Base-by-base conservation (phyloP, 2,113 vertebrate species). In the Orientallactaga bullata region DNA sequence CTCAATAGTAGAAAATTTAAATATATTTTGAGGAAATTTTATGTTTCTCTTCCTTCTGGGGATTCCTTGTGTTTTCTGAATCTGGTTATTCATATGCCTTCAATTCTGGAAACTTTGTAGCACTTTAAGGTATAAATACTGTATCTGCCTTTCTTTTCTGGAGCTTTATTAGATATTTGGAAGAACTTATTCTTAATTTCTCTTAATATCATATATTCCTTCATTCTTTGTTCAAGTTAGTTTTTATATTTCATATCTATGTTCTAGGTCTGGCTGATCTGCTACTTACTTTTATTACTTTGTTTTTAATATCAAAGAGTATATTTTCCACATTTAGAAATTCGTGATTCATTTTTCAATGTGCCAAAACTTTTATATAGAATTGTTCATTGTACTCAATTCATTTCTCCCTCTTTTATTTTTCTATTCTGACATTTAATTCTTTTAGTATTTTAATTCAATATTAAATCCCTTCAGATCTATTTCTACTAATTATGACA, bases 41-140 rank as follows among this genome's bases (percentile, higher is more conserved):
- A 30, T 63, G 65, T 83, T 55, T 55, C 30, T 72, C 21, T 60
- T 72, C 81, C 73, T 78, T 23, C 23, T 89, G 58, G 39, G 47
- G 63, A 68, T 78, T 89, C 13, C 28, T 37, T 26, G 13, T 39
- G 24, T 23, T 78, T 85, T 78, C 37, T 71, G 18, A 20, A 61
- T 71, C 4, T 60, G 26, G 47, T 21, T 37, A 71, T 47, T 83
- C 83, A 30, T 35, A 86, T 72, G 10, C 32, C 63, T 71, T 78
- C 42, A 78, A 18, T 37, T 89, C 79, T 82, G 71, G 78, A 78
- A 73, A 87, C 63, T 26, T 77, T 15, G 83, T 69, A 69, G 71
- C 8, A 12, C 85, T 94, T 79, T 78, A 60, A 84, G 32, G 63
- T 51, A 84, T 69, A 76, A 83, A 61, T 69, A 77, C n/a, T 88